Evolutionary conservation across 2,797 vertebrate genomes (phyloP), one percentile per base, ranked within the genome.

Genomic region (Acrocephalus scirpaceus): DNA sequence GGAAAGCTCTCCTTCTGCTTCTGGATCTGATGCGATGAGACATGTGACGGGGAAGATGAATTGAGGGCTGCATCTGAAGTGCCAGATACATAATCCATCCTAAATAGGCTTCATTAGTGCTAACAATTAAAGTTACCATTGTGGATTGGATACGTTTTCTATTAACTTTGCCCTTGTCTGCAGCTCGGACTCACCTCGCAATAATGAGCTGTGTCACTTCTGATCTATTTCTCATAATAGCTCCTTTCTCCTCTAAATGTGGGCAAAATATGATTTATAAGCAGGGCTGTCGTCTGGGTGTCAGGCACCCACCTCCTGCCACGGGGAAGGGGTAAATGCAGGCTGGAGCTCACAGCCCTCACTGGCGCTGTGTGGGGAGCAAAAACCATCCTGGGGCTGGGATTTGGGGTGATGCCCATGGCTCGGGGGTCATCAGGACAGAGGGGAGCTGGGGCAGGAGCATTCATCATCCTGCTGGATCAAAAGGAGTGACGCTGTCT

Each of bases 141-240:
- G 83, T 92, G 95, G 88, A 79, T 93, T 95, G 92, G 94, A 85
- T 89, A 93, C 14, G 10, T 82, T 95, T 96, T 94, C 81, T 94
- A 95, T 97, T 97, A 97, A 96, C 94, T 95, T 95, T 96, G 96
- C 88, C 94, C 95, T 97, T 96, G 95, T 97, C 94, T 88, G 81
- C 86, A 91, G 80, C 84, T 95, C 17, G 36, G 83, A 47, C 89
- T 96, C 71, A 78, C 90, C 90, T 95, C 78, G 0, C 83, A 56
- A 79, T 96, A 94, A 97, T 96, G 91, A 96, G 76, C 57, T 30
- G 58, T 96, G 96, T 94, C 96, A 94, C 92, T 96, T 96, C 95
- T 96, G 95, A 96, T 95, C 92, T 97, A 69, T 93, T 86, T 73
- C 75, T 96, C 93, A 38, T 94, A 85, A 93, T 79, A 73, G 89